phyloP scores from a whole-genome alignment of 1,140 invertebrate genomes.

The Melipona quadrifasciata region DNA sequence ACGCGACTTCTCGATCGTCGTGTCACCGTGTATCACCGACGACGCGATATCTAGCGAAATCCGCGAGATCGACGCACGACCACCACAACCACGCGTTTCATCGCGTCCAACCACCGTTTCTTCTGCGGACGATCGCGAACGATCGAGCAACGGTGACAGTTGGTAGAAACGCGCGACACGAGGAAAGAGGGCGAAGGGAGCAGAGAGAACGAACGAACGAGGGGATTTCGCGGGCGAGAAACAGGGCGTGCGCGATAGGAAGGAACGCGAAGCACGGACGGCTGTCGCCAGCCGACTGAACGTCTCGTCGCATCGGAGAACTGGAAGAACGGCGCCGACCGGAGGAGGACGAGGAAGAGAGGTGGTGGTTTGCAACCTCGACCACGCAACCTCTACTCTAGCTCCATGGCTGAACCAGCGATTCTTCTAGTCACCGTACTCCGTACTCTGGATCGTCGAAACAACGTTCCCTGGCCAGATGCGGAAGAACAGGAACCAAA shows the following conservation, averaged over 20 bases:
- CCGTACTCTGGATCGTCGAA: neutral
- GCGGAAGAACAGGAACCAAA: too few species aligned
- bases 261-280: slow-evolving; percentile 64
- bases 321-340: slow-evolving; percentile 55
- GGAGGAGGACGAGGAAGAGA: slow-evolving; percentile 56
- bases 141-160: neutral
- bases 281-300: slow-evolving; percentile 78
- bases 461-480: neutral
- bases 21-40: neutral
- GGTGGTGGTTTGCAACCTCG: slow-evolving; percentile 59
- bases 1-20: slow-evolving; percentile 20
- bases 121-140: neutral
- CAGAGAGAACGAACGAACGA: too few species aligned
- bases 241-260: slow-evolving; percentile 38
- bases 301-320: slow-evolving; percentile 59
- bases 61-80: slow-evolving; percentile 21
- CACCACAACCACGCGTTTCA: slow-evolving; percentile 29
- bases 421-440: neutral
- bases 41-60: slow-evolving; percentile 3
- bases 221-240: neutral
- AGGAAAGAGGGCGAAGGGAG: neutral
- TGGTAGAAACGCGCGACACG: neutral
- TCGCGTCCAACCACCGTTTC: neutral
- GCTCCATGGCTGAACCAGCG: slow-evolving; percentile 33
- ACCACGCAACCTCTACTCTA: slow-evolving; percentile 60